Percentiles rank a stretch among this genome's conserved stretches.
Conservation (phyloP, 2,113 vertebrate genomes). For the Channa maculata region DNA sequence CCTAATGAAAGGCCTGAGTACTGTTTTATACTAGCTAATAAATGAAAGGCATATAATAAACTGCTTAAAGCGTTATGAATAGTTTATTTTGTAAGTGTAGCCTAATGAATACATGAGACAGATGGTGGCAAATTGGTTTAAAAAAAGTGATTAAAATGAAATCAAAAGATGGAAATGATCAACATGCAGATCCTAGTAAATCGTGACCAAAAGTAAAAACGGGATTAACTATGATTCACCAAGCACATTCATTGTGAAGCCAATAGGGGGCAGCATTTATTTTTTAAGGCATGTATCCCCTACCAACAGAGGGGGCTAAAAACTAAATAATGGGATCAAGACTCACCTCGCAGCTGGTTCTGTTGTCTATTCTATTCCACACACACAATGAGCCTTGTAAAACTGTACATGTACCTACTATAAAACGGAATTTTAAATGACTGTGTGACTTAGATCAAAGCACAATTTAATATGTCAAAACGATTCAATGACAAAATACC, state of each 20-base stretch:
- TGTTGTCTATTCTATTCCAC: slow-evolving; percentile 8
- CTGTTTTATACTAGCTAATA: not conserved
- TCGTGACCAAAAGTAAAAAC: slow-evolving; percentile 1
- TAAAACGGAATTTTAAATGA: slow-evolving; percentile 2
- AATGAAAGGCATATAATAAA: not conserved
- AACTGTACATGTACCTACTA: not conserved
- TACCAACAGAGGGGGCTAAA: slow-evolving; percentile 74
- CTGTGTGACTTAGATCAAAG: not conserved
- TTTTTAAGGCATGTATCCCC: not conserved
- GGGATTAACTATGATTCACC: slow-evolving; percentile 17
- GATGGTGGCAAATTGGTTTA: slow-evolving; percentile 78
- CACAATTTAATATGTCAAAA: slow-evolving; percentile 21
- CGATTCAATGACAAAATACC: not conserved
- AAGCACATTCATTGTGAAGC: not conserved
- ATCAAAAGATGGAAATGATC: slow-evolving; percentile 17
- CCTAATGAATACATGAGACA: slow-evolving; percentile 85
- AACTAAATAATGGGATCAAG: slow-evolving; percentile 43
- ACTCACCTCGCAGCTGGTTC: not conserved
- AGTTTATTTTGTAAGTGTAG: slow-evolving; percentile 89
- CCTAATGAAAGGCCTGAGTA: too few relatives aligned
- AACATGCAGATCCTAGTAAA: slow-evolving; percentile 25
- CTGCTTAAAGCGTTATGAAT: slow-evolving; percentile 67
- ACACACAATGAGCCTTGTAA: not conserved
- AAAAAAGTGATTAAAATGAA: slow-evolving; percentile 72
- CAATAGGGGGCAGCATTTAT: not conserved